These are phyloP conservation scores for Palythoa caribaeorum DNA, from an alignment of 92 coral and sea anemone genomes.

Conservation along the genomic window DNA sequence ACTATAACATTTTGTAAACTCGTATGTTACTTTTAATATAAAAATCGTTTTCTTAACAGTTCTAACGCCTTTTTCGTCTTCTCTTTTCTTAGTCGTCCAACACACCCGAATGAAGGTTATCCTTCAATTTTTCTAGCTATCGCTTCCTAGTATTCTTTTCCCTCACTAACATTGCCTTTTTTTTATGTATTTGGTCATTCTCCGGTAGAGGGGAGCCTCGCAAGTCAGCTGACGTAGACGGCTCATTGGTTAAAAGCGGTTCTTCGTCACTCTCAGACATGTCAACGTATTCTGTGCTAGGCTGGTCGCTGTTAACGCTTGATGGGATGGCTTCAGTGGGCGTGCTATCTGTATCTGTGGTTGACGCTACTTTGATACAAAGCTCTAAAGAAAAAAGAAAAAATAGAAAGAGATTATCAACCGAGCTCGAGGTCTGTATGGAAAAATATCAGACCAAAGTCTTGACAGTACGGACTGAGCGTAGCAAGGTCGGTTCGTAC, in stretches of 20 bases:
- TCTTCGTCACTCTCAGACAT: slow-evolving; percentile 8
- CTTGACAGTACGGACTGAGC: background rate
- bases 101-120: background rate
- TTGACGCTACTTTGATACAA: slow-evolving; percentile 11
- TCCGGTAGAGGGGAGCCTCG: slow-evolving; percentile 17
- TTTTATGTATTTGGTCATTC: slow-evolving; percentile 14
- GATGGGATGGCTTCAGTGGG: slow-evolving; percentile 30
- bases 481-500: background rate
- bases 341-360: background rate
- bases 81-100: background rate
- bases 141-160: background rate
- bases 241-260: slow-evolving; percentile 11
- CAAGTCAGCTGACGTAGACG: slow-evolving; percentile 15
- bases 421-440: background rate
- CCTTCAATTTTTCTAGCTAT: background rate
- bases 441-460: background rate
- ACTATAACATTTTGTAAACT: background rate
- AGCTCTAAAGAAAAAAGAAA: slow-evolving; percentile 22
- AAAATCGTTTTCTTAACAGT: background rate
- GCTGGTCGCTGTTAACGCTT: slow-evolving; percentile 24
- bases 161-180: slow-evolving; percentile 2
- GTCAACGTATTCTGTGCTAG: slow-evolving; percentile 6
- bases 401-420: background rate
- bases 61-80: background rate
- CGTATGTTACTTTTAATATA: background rate